These are phyloP conservation scores for Muscidifurax raptorellus DNA, from an alignment of 1,140 invertebrate species.

Conservation along the genomic window DNA sequence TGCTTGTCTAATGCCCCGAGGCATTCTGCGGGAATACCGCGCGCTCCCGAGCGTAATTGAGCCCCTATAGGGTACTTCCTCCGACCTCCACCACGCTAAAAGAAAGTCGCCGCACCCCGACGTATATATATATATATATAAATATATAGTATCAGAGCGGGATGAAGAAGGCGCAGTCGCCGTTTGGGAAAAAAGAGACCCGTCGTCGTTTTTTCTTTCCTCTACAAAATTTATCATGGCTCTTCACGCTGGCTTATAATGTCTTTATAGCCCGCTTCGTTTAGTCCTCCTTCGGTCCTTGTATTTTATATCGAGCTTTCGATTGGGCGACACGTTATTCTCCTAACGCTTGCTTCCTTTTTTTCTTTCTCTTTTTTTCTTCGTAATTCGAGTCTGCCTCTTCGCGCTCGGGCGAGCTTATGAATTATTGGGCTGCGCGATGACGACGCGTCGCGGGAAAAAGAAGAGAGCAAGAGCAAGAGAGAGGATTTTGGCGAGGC, in stretches of 20 bases:
- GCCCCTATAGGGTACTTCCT: not conserved
- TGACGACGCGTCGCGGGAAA: conserved; percentile 2
- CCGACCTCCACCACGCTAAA: not conserved
- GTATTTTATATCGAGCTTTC: conserved; percentile 43
- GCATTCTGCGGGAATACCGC: too few relatives aligned
- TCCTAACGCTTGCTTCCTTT: not conserved
- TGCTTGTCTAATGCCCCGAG: not conserved
- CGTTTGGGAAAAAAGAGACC: not conserved
- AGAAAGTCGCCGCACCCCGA: not conserved
- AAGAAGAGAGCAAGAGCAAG: not conserved
- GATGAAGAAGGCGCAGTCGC: too few relatives aligned
- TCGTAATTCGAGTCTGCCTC: not conserved
- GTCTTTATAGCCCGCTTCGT: conserved; percentile 45
- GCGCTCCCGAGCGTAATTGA: conserved; percentile 4
- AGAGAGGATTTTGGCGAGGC: conserved; percentile 8
- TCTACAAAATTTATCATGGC: conserved; percentile 33
- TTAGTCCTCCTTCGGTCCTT: conserved; percentile 13
- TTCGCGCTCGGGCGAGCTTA: conserved; percentile 4
- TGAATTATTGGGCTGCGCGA: conserved; percentile 5
- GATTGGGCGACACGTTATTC: conserved; percentile 9
- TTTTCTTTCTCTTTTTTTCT: not conserved
- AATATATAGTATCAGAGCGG: too few relatives aligned
- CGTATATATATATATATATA: too few relatives aligned
- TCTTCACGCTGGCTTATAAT: conserved; percentile 35
- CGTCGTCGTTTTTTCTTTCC: not conserved